These are phyloP conservation scores for Chymomyza costata DNA, from an alignment of 1,140 invertebrate genomes.

Conservation along the genomic window DNA sequence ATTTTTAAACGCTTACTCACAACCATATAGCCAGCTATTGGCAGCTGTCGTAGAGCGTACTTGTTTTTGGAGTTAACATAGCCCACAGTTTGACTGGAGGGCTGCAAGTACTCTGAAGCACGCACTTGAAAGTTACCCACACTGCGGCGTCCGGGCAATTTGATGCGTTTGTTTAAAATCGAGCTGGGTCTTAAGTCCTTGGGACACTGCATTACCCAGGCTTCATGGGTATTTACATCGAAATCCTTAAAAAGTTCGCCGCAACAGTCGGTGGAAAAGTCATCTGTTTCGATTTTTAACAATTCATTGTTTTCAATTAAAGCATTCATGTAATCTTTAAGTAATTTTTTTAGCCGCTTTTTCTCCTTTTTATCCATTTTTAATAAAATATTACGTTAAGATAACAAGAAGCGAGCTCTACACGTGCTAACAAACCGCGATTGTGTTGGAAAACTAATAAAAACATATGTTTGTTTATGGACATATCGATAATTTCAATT, in stretches of 20 bases:
- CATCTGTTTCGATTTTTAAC: not conserved
- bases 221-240: conserved; percentile 35
- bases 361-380: conserved; percentile 1
- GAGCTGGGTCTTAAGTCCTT: conserved; percentile 19
- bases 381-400: not conserved
- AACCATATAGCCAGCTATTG: conserved; percentile 23
- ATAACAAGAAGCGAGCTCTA: too few relatives aligned
- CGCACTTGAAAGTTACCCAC: conserved; percentile 35
- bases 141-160: conserved; percentile 44
- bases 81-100: conserved; percentile 22
- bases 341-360: not conserved
- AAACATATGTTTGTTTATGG: too few relatives aligned
- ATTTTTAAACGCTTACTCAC: conserved; percentile 36
- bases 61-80: conserved; percentile 36
- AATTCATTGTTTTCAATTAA: too few relatives aligned
- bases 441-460: too few relatives aligned
- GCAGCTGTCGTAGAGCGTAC: conserved; percentile 17
- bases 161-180: conserved; percentile 34
- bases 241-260: conserved; percentile 15
- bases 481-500: too few relatives aligned
- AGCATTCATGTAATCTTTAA: too few relatives aligned
- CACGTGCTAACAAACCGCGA: too few relatives aligned
- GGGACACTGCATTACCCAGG: conserved; percentile 52
- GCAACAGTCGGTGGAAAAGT: conserved; percentile 15
- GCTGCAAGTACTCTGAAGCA: conserved; percentile 1